phyloP scores from a whole-genome alignment of 2,113 vertebrate species.

The Rhinogobius similis region DNA sequence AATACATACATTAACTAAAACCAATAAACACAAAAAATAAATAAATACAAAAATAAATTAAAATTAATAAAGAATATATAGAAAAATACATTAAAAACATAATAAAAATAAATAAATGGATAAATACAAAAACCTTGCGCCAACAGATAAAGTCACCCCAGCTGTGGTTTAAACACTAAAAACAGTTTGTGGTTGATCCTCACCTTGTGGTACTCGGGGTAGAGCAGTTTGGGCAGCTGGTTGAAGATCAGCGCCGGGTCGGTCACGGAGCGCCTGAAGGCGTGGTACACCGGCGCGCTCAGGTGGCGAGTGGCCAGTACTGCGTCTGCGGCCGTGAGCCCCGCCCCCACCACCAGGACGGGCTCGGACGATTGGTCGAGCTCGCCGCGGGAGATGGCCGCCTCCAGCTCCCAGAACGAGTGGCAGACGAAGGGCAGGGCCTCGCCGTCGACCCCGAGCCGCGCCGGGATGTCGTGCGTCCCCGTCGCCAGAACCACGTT shows the following conservation, averaged over 20 bases:
- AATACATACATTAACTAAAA: too few relatives aligned
- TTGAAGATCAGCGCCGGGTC: slow-evolving; percentile 81
- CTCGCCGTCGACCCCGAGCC: slow-evolving; percentile 77
- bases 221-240: slow-evolving; percentile 81
- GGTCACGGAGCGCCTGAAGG: slow-evolving; percentile 69
- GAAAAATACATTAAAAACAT: too few relatives aligned
- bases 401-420: slow-evolving; percentile 81
- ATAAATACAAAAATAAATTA: too few relatives aligned
- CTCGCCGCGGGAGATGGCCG: slow-evolving; percentile 68
- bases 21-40: too few relatives aligned
- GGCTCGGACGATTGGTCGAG: slow-evolving; percentile 71
- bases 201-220: slow-evolving; percentile 85
- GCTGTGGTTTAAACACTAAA: too few relatives aligned
- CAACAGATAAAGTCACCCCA: too few relatives aligned
- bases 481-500: slow-evolving; percentile 81
- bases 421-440: slow-evolving; percentile 77
- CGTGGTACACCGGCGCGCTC: slow-evolving; percentile 76
- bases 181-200: neutral
- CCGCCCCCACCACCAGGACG: slow-evolving; percentile 80
- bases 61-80: too few relatives aligned
- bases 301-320: slow-evolving; percentile 77
- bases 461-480: slow-evolving; percentile 77
- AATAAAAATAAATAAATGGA: too few relatives aligned
- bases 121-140: too few relatives aligned
- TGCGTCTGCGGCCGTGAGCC: slow-evolving; percentile 79